Percentiles rank a stretch among this genome's conserved stretches.
These are phyloP conservation scores for Nixonia krombeini DNA, from an alignment of 1,140 invertebrate species.

Conservation along the genomic window DNA sequence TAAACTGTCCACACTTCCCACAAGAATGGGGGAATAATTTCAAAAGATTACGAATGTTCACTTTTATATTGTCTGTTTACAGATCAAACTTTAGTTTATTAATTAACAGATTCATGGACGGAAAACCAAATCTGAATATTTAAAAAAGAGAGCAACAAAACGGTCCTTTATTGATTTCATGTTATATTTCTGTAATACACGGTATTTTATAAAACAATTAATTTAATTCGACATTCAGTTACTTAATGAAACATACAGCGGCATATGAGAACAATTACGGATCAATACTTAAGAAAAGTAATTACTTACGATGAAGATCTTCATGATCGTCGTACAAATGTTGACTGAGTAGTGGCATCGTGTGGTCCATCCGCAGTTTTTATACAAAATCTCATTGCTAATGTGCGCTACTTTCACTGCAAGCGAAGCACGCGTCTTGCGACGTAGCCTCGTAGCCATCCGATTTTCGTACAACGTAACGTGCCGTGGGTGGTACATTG, in stretches of 20 bases:
- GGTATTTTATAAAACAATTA: no score
- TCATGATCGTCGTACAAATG: constrained; percentile 50
- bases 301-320: constrained; percentile 53
- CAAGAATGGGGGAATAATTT: not conserved
- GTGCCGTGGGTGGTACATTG: not conserved
- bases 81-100: no score
- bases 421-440: constrained; percentile 44
- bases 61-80: not conserved
- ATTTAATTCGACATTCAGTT: not conserved
- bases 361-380: constrained; percentile 41
- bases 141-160: no score
- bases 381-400: constrained; percentile 52
- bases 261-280: not conserved
- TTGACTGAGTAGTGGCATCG: constrained; percentile 51
- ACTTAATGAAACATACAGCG: not conserved
- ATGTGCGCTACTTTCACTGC: constrained; percentile 59
- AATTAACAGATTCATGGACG: no score
- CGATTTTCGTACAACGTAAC: constrained; percentile 52
- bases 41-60: not conserved
- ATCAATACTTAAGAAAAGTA: not conserved
- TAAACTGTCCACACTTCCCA: not conserved
- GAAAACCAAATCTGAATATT: no score
- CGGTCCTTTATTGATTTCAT: no score
- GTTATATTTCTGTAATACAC: no score
- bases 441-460: constrained; percentile 37